These are phyloP conservation scores for Ceyx cyanopectus DNA, from an alignment of 2,113 vertebrate genomes.

Conservation along the genomic window DNA sequence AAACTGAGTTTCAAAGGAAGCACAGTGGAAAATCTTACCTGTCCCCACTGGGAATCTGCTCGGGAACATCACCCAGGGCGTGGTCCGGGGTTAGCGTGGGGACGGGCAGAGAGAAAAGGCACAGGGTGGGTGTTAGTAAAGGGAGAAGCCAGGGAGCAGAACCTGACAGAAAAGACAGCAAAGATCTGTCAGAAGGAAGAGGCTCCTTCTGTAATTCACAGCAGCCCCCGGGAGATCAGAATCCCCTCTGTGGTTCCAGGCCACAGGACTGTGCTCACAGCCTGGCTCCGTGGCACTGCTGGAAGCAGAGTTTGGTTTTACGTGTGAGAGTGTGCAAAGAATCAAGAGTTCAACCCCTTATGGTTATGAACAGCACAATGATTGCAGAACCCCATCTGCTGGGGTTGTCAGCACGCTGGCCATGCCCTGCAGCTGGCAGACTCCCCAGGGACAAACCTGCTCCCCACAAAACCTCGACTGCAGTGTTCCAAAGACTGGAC, in stretches of 20 bases:
- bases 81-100: background rate
- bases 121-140: background rate
- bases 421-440: background rate
- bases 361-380: background rate
- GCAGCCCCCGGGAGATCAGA: background rate
- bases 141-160: background rate
- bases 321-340: background rate
- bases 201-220: background rate
- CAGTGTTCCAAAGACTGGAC: background rate
- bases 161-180: background rate
- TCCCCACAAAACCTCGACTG: background rate
- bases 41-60: background rate
- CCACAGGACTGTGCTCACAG: background rate
- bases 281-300: background rate
- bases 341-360: background rate
- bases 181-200: background rate
- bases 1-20: constrained; percentile 71
- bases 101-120: background rate
- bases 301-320: background rate
- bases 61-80: background rate
- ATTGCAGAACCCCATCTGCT: background rate
- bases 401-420: background rate
- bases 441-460: background rate
- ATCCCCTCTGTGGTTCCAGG: background rate
- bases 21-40: constrained; percentile 32